Base-by-base conservation (phyloP, 2,888 invertebrate species). In the Cephus pygmeus region DNA sequence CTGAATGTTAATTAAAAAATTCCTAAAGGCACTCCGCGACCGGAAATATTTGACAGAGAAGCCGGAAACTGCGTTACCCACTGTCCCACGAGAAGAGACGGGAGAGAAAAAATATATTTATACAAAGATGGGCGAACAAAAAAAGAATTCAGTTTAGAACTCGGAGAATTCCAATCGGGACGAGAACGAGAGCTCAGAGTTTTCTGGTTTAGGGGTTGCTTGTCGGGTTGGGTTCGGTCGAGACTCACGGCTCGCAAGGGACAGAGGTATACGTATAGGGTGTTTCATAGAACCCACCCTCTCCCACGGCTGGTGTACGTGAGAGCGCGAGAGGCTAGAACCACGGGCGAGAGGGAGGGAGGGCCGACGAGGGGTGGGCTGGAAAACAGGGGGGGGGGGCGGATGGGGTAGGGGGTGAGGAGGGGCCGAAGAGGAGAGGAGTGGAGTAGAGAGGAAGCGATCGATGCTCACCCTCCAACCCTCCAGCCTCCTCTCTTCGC, bases 401-500 rank as follows among this genome's bases (percentile, higher is more conserved):
- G 80, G 77, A 79, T 76, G 79, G 78, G 77, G 81, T 79, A 77
- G 73, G 81, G 77, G 81, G 40, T 9, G 15, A 40, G 40, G 79
- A 81, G 77, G 80, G 23, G 23, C 2, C 2, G 56, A 56, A 78
- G 82, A 80, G 80, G 79, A 82, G 81, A 76, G 81, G 82, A 81
- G 82, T 80, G 85, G 85, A 85, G 84, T 83, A 86, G 85, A 85
- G 56, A 56, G 85, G 86, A 91, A 92, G 92, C 92, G 93, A 93
- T 93, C 93, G 93, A 93, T 93, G 92, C 92, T 91, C 92, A 92
- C 92, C 92, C 91, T 86, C 86, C 82, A 83, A 84, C 87, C 85
- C 86, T 85, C 85, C 83, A 80, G 81, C 87, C 86, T 85, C 81
- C 82, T 80, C 82, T 80, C 81, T 79, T 79, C 75, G 69, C 73